A percentile compares a stretch with the other conserved stretches of the same genome.
These are phyloP conservation scores for Mesorhabditis belari DNA, from an alignment of 2,888 invertebrate species.

Conservation along the genomic window DNA sequence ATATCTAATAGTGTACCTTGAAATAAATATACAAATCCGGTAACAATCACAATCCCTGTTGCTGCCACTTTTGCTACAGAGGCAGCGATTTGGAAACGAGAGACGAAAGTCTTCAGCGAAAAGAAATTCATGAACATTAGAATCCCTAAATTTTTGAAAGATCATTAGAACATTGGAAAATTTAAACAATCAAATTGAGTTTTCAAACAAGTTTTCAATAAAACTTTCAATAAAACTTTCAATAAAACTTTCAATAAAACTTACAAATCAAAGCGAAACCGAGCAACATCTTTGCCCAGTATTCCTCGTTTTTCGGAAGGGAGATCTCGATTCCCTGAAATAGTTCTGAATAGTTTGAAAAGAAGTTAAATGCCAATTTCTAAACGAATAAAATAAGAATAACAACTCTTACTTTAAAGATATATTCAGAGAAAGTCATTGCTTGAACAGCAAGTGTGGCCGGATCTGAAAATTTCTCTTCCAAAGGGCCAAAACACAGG, in stretches of 20 bases:
- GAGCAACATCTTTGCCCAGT: conserved; percentile 35
- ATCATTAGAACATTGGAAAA: background rate
- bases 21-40: conserved; percentile 41
- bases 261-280: conserved; percentile 38
- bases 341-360: background rate
- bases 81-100: conserved; percentile 46
- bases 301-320: conserved; percentile 16
- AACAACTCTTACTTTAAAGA: conserved; percentile 31
- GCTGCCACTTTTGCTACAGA: conserved; percentile 43
- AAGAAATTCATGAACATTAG: conserved; percentile 50
- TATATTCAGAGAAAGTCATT: conserved; percentile 47
- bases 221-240: background rate
- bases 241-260: background rate
- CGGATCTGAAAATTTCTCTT: too few relatives aligned
- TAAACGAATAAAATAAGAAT: background rate
- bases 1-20: conserved; percentile 11
- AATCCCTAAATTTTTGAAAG: conserved; percentile 27
- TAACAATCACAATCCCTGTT: conserved; percentile 36
- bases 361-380: too few relatives aligned
- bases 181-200: background rate
- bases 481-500: too few relatives aligned
- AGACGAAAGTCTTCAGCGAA: conserved; percentile 44
- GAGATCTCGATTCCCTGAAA: conserved; percentile 29
- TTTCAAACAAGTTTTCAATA: background rate
- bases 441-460: conserved; percentile 49